Evolutionary conservation across 2,888 invertebrate species (phyloP).

Genomic region (Parasteatoda lunata): DNA sequence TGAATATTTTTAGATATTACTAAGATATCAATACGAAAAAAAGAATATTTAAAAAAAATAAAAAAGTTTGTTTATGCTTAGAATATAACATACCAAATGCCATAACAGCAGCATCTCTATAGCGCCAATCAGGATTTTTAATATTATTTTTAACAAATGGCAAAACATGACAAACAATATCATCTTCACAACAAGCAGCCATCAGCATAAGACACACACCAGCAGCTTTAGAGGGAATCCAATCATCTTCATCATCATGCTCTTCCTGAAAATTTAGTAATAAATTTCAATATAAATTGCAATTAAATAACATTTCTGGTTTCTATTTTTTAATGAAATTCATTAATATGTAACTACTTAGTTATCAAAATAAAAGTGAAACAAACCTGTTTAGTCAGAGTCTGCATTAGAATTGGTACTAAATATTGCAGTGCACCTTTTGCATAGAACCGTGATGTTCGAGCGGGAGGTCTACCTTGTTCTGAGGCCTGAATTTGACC

Average conservation of each 20-base stretch:
- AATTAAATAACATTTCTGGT: not conserved
- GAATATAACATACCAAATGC: conserved; percentile 86
- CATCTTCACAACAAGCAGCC: conserved; percentile 97
- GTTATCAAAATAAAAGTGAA: not conserved
- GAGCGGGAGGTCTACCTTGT: conserved; percentile 92
- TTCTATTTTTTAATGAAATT: not conserved
- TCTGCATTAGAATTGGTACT: conserved; percentile 93
- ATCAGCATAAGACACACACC: conserved; percentile 98
- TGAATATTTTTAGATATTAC: not conserved
- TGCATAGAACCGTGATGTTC: conserved; percentile 97
- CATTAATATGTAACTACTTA: not conserved
- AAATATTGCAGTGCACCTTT: conserved; percentile 96
- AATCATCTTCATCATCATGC: conserved; percentile 97
- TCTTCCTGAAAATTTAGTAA: conserved; percentile 80
- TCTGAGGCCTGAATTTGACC: conserved; percentile 81
- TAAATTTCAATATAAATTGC: not conserved
- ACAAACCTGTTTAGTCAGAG: conserved; percentile 89
- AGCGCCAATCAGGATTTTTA: conserved; percentile 92
- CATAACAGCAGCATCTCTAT: conserved; percentile 97
- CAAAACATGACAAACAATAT: conserved; percentile 94
- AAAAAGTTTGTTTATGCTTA: not conserved
- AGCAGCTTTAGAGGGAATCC: conserved; percentile 99
- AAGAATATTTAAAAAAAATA: too few relatives aligned
- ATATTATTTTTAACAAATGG: conserved; percentile 98
- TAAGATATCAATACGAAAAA: not conserved